Conservation (phyloP, 2,888 invertebrate genomes). For the Lypha dubia region DNA sequence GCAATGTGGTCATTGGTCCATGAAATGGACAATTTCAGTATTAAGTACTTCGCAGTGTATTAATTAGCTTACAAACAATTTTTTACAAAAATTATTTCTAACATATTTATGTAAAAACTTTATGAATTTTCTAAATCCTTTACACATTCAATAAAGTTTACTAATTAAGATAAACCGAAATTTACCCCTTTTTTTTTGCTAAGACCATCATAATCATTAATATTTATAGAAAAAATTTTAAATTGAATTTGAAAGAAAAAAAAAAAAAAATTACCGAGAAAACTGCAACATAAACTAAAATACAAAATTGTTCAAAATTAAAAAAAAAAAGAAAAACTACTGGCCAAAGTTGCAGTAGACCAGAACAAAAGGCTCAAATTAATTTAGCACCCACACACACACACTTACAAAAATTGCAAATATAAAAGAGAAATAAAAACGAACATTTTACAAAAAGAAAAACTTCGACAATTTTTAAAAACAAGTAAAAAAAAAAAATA, state of each 20-base stretch:
- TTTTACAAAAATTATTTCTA: no score
- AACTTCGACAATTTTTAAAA: constrained; percentile 41
- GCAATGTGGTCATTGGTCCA: no score
- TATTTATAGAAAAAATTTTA: constrained; percentile 66
- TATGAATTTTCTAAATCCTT: no score
- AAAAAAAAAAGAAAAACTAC: constrained; percentile 25
- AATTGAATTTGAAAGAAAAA: constrained; percentile 38
- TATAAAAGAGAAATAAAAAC: constrained; percentile 5
- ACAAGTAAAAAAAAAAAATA: constrained; percentile 15
- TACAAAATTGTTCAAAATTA: constrained; percentile 27
- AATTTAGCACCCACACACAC: constrained; percentile 74
- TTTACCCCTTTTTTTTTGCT: neutral
- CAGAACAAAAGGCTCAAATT: constrained; percentile 74
- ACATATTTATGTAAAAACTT: no score
- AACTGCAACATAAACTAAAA: constrained; percentile 12
- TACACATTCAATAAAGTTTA: constrained; percentile 1
- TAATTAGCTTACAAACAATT: no score
- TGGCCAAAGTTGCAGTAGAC: constrained; percentile 64
- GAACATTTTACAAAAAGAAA: constrained; percentile 29
- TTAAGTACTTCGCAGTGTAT: no score
- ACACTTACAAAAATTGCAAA: constrained; percentile 38
- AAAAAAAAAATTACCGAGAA: constrained; percentile 38
- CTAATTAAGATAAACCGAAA: constrained; percentile 34
- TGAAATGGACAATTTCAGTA: no score
- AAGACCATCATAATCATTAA: constrained; percentile 56